These are phyloP conservation scores for Macrophya annulata DNA, from an alignment of 2,888 invertebrate genomes.

Conservation along the genomic window DNA sequence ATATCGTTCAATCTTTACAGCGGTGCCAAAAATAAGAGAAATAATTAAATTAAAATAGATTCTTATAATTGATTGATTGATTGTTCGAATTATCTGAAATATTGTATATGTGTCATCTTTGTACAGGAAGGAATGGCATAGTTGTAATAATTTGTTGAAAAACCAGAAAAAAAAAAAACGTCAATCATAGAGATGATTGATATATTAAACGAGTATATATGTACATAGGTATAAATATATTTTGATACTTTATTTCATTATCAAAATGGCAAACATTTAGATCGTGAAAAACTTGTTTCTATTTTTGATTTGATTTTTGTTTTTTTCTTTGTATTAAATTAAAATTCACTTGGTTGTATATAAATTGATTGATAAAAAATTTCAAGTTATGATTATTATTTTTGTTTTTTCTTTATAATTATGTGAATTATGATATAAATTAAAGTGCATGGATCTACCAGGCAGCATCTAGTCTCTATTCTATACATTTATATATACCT, in stretches of 20 bases:
- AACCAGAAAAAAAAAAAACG: background rate
- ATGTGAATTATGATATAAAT: background rate
- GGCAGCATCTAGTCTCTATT: slow-evolving; percentile 29
- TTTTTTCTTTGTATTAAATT: too few relatives aligned
- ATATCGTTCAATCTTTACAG: slow-evolving; percentile 24
- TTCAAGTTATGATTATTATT: too few relatives aligned
- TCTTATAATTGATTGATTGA: background rate
- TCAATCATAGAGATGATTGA: background rate
- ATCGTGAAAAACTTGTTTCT: background rate
- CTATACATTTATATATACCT: slow-evolving; percentile 11
- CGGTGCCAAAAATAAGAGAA: background rate
- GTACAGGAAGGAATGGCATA: slow-evolving; percentile 3
- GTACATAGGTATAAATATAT: background rate
- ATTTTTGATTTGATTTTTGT: background rate
- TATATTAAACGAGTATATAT: background rate
- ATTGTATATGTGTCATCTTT: background rate
- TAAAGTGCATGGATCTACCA: slow-evolving; percentile 25
- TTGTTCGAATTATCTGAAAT: too few relatives aligned
- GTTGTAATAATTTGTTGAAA: background rate
- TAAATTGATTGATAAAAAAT: background rate
- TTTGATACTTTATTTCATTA: slow-evolving; percentile 4
- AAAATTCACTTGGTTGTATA: background rate
- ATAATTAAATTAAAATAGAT: background rate
- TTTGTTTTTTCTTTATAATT: background rate
- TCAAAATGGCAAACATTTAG: background rate